These are phyloP conservation scores for Metacarcinus magister DNA, from an alignment of 2,888 invertebrate species.

Conservation along the genomic window DNA sequence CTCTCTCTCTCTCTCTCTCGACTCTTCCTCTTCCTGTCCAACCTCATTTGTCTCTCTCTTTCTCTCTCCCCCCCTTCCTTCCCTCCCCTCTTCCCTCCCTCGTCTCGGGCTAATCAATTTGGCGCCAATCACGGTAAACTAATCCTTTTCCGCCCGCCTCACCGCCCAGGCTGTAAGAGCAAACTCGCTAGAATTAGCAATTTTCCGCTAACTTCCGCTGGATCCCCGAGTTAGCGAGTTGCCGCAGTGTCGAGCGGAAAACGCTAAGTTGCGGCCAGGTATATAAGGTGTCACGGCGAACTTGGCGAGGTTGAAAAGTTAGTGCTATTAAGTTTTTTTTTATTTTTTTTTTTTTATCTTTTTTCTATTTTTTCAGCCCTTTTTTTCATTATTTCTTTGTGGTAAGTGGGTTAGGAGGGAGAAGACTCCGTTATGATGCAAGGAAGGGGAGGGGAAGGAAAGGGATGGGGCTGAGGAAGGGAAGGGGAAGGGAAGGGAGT, in stretches of 20 bases:
- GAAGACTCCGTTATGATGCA: constrained; percentile 7
- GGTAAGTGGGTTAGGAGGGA: not conserved
- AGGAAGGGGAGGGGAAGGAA: too few relatives aligned
- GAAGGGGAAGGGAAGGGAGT: not conserved
- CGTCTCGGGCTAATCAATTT: constrained; percentile 43
- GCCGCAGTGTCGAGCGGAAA: constrained; percentile 57
- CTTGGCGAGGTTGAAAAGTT: constrained; percentile 52
- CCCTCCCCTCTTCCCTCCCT: not conserved
- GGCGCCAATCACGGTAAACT: constrained; percentile 52
- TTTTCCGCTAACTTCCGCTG: constrained; percentile 62
- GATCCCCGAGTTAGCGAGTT: constrained; percentile 59
- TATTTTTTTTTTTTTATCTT: not conserved
- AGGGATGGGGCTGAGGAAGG: too few relatives aligned
- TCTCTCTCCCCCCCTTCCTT: not conserved
- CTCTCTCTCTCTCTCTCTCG: not conserved
- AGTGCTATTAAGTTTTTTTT: constrained; percentile 9
- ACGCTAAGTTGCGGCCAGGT: constrained; percentile 46
- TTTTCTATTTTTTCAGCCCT: not conserved
- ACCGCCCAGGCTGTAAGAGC: constrained; percentile 33
- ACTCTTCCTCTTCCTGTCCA: not conserved
- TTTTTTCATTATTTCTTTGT: not conserved
- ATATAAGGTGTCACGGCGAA: constrained; percentile 43
- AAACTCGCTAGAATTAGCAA: constrained; percentile 64
- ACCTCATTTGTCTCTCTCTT: not conserved
- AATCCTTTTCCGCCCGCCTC: constrained; percentile 52